These are phyloP conservation scores for Caenorhabditis uteleia DNA, from an alignment of 2,888 invertebrate species.

Conservation along the genomic window DNA sequence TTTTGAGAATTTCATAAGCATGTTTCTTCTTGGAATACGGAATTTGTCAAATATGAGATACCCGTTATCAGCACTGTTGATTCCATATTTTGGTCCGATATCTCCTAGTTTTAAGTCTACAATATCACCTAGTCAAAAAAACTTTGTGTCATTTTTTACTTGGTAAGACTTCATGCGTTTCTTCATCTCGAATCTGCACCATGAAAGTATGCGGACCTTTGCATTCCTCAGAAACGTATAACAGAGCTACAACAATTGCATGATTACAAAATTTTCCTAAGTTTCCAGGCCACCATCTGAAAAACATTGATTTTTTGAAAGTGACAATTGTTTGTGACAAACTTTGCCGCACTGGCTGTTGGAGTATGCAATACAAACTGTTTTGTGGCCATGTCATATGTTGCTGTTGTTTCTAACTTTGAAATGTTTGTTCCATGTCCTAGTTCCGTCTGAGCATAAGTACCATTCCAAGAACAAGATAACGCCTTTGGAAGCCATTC, in stretches of 20 bases:
- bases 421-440: slow-evolving; percentile 86
- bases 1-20: slow-evolving; percentile 92
- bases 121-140: neutral
- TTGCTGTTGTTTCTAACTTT: slow-evolving; percentile 89
- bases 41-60: slow-evolving; percentile 86
- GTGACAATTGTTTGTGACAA: too few relatives aligned
- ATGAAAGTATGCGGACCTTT: slow-evolving; percentile 91
- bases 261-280: slow-evolving; percentile 91
- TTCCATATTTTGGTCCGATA: slow-evolving; percentile 81
- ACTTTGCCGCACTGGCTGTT: slow-evolving; percentile 84
- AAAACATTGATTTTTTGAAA: too few relatives aligned
- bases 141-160: slow-evolving; percentile 73
- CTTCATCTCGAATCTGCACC: slow-evolving; percentile 80
- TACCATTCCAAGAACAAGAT: slow-evolving; percentile 80
- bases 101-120: slow-evolving; percentile 84
- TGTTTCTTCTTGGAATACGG: slow-evolving; percentile 84
- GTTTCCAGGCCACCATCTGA: slow-evolving; percentile 87
- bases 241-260: slow-evolving; percentile 88
- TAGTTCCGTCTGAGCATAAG: slow-evolving; percentile 94
- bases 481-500: slow-evolving; percentile 86
- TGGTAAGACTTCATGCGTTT: slow-evolving; percentile 67
- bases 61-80: slow-evolving; percentile 90
- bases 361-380: slow-evolving; percentile 89
- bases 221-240: slow-evolving; percentile 82
- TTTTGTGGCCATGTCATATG: slow-evolving; percentile 82